Evolutionary conservation across 64 coral and sea anemone genomes (phyloP), one percentile per base, ranked within the genome.

Genomic region (Cladopsammia gracilis): DNA sequence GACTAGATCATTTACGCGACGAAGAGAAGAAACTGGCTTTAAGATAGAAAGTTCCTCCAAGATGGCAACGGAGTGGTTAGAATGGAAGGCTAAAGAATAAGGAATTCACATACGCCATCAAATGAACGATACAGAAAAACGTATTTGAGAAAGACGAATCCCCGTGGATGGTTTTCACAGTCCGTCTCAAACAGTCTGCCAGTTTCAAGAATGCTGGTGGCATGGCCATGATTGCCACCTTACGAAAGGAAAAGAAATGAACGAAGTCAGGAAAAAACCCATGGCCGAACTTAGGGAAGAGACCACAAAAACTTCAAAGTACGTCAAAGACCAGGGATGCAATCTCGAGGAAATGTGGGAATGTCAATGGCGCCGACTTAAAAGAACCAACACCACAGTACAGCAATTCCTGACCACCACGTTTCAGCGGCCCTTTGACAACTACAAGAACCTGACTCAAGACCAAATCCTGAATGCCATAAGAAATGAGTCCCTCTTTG

Each of bases 221-320:
- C 34, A 34, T 2, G 34, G 34, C 2, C 34, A 34, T 2, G 2
- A 34, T 2, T 34, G 34, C 34, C 34, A 34, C 2, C 2, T 34
- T 1, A 34, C 0, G 2, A 0, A 34, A 2, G 34, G 34, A 2
- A 34, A 34, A 34, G 0, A 34, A 34, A 34, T 34, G 34, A 34
- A 34, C 24, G 52, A 76, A 62, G 22, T 48, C 20, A 26, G 57
- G 14, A 72, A 73, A 45, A 89, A 64, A 58, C 25, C 72, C 13
- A 91, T 91, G 89, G 62, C 15, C 18, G 76, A 91, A 19, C 43
- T 91, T 5, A 7, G 67, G 24, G 77, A 91, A 71, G n/a, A n/a
- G n/a, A 91, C 89, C 20, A n/a, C 54, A 58, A 42, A 19, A 18
- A 82, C 79, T 24, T 79, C 89, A 46, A 54, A 82, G 46, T 91